Evolutionary conservation across 2,797 vertebrate genomes (phyloP).

Genomic region (Anniella stebbinsi): DNA sequence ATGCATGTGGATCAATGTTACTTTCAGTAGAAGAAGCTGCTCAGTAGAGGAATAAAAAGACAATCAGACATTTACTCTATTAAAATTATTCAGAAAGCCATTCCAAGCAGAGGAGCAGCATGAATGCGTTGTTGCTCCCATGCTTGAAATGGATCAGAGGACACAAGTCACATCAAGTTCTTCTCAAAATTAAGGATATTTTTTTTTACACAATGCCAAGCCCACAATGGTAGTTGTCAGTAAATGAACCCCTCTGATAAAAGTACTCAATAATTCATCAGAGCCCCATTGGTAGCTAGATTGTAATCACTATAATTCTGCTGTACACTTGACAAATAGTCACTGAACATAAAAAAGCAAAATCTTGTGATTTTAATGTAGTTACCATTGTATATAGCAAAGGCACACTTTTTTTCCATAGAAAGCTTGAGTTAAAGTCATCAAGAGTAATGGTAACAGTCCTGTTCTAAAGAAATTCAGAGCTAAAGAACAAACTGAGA

Average conservation of each 20-base stretch:
- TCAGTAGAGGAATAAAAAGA: neutral
- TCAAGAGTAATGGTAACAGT: neutral
- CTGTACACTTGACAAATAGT: constrained; percentile 5
- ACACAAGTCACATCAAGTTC: neutral
- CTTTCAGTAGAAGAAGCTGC: neutral
- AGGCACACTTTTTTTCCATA: neutral
- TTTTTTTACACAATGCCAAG: too few species aligned
- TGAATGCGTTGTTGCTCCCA: neutral
- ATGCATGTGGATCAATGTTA: neutral
- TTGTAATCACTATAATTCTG: constrained; percentile 21
- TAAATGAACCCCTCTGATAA: neutral
- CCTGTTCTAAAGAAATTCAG: neutral
- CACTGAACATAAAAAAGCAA: constrained; percentile 24
- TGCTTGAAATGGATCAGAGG: neutral
- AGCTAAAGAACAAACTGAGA: neutral
- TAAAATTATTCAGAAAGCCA: neutral
- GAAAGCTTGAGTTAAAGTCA: neutral
- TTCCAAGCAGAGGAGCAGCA: neutral
- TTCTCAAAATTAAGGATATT: neutral
- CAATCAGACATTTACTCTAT: neutral
- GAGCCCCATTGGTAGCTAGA: neutral
- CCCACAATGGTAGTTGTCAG: neutral
- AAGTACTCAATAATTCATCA: neutral
- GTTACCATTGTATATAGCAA: neutral
- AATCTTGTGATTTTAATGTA: constrained; percentile 11